phyloP scores from a whole-genome alignment of 2,113 vertebrate species.

The Rhabdomys dilectus region DNA sequence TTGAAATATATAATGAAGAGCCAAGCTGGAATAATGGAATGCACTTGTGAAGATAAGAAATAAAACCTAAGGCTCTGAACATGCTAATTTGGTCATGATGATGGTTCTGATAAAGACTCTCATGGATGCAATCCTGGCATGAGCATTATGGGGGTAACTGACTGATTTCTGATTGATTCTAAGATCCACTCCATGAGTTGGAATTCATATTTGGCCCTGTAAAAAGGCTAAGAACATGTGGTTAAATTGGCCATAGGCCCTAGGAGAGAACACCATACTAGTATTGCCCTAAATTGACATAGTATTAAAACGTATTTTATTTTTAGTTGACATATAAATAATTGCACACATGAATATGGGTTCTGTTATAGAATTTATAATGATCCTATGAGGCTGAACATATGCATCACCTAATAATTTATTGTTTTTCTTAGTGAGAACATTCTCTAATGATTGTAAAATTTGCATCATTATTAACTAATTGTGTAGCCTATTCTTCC shows the following conservation, averaged over 20 bases:
- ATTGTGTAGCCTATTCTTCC: background rate
- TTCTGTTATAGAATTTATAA: background rate
- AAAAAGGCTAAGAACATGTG: background rate
- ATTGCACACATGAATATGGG: background rate
- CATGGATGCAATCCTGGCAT: background rate
- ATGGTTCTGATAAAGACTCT: background rate
- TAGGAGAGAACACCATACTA: background rate
- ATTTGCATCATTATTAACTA: background rate
- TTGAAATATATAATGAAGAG: background rate
- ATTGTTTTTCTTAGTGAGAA: background rate
- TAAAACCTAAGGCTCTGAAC: background rate
- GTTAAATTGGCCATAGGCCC: background rate
- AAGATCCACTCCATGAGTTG: background rate
- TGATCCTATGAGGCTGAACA: background rate
- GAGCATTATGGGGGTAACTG: background rate
- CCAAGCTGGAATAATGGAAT: background rate
- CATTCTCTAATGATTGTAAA: background rate
- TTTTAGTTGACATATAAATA: background rate
- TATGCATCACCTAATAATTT: background rate
- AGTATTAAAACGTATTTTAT: background rate
- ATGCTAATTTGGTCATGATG: background rate
- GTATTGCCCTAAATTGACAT: no score
- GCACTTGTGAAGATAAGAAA: background rate
- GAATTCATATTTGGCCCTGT: background rate
- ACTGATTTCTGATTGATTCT: background rate